Conservation (phyloP, 2,113 vertebrate genomes). For the Morone chrysops region DNA sequence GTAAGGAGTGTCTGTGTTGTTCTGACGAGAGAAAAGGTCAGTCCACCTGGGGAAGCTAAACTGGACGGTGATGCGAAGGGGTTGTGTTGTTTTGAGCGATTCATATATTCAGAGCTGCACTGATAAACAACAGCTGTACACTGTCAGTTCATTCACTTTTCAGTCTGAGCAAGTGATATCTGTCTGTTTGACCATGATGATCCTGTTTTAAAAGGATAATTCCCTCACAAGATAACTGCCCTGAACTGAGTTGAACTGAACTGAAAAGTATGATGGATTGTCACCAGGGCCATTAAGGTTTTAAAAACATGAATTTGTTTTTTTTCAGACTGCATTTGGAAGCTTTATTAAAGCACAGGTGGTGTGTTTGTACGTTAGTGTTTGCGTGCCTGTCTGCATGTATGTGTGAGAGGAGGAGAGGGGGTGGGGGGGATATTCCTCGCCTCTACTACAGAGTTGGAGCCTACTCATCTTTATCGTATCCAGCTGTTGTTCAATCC, state of each 20-base stretch:
- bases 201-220: conserved; percentile 8
- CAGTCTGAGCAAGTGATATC: not conserved
- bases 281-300: conserved; percentile 18
- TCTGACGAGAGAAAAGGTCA: conserved; percentile 43
- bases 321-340: not conserved
- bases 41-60: not conserved
- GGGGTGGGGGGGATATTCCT: conserved; percentile 31
- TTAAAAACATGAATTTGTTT: not conserved
- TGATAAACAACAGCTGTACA: not conserved
- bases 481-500: conserved; percentile 73
- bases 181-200: not conserved
- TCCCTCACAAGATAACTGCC: not conserved
- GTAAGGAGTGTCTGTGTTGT: not conserved
- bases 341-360: not conserved
- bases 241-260: not conserved
- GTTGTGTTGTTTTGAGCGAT: not conserved
- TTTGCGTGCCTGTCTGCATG: not conserved
- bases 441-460: conserved; percentile 16
- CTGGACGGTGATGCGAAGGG: not conserved
- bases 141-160: not conserved
- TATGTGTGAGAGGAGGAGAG: not conserved
- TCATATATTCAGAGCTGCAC: not conserved
- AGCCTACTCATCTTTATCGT: conserved; percentile 43
- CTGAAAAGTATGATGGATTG: not conserved
- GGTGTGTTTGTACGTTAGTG: not conserved